Base-by-base conservation (phyloP, 2,797 vertebrate genomes). In the Agapornis canus region DNA sequence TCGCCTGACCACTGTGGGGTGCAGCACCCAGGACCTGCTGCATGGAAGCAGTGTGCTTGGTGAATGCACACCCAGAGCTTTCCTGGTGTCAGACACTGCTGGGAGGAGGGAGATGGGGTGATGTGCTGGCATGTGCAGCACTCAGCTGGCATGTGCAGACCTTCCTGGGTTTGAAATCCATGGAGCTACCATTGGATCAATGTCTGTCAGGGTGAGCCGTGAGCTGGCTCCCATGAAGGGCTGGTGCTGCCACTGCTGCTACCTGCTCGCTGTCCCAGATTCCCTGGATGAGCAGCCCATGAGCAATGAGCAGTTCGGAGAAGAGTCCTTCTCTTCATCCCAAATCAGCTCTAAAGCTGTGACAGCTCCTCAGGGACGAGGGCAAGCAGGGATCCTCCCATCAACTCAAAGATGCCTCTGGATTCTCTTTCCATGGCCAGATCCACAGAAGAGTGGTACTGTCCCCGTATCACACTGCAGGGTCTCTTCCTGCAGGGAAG, bases 221-320 rank as follows among this genome's bases (percentile, higher is more conserved):
- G 37, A 66, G n/a, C n/a, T 66, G 1, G 31, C 15, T 59, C 37
- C 39, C 45, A 48, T 31, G 31, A 76, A 45, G 52, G 69, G 59
- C 64, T 65, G 54, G 13, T 39, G 27, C 31, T 47, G 49, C 56
- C 78, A 43, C 70, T 63, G 82, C 60, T 2, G 1, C 60, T 18
- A 17, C 35, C 82, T 66, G 48, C 54, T 63, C 2, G 0, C 70
- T 64, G 49, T n/a, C 39, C 37, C 15, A 35, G 10, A 82, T 72
- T 65, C 15, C 35, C 42, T 0, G 0, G 35, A 23, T 2, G 7
- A 91, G 69, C 1, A 1, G 26, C 31, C 21, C 16, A 4, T 0
- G 0, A n/a, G 32, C 2, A 1, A 23, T 2, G 2, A 66, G 52
- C 8, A 22, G n/a, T 5, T 21, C 22, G 4, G 26, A 70, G 12